Percentiles rank a stretch among this genome's conserved stretches.
phyloP scores from a whole-genome alignment of 2,113 vertebrate species.

The Onychostoma macrolepis region DNA sequence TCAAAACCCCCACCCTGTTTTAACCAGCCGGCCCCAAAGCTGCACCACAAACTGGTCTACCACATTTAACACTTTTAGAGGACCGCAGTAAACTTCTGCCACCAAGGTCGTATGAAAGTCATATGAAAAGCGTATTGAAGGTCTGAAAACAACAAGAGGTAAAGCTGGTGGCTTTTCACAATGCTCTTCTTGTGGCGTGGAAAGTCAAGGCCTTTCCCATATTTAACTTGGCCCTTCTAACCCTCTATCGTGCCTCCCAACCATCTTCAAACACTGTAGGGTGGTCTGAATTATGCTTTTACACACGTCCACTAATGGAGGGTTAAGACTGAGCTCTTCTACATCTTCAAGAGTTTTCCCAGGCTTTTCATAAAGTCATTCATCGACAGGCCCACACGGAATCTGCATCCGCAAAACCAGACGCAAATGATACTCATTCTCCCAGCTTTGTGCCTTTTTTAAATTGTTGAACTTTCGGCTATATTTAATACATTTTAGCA shows the following conservation, averaged over 20 bases:
- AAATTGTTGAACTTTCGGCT: background rate
- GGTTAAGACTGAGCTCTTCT: slow-evolving; percentile 35
- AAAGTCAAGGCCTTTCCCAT: slow-evolving; percentile 55
- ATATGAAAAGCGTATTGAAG: slow-evolving; percentile 31
- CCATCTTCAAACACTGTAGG: slow-evolving; percentile 54
- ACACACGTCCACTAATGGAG: slow-evolving; percentile 46
- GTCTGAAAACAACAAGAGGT: slow-evolving; percentile 33
- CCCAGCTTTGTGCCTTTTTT: background rate
- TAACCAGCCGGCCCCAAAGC: slow-evolving; percentile 34
- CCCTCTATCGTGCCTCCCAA: slow-evolving; percentile 44
- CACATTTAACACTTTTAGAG: slow-evolving; percentile 57
- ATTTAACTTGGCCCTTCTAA: slow-evolving; percentile 50
- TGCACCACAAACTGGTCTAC: slow-evolving; percentile 47
- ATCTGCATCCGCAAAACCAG: background rate
- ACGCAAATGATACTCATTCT: background rate
- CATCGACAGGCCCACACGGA: slow-evolving; percentile 23
- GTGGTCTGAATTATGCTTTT: slow-evolving; percentile 49
- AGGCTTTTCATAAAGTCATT: slow-evolving; percentile 35
- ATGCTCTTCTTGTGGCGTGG: slow-evolving; percentile 46
- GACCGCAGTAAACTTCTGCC: slow-evolving; percentile 32
- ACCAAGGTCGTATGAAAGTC: slow-evolving; percentile 8
- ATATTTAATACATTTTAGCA: background rate
- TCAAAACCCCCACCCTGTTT: slow-evolving; percentile 62
- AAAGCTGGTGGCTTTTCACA: slow-evolving; percentile 39
- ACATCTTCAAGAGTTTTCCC: slow-evolving; percentile 23